Evolutionary conservation across 1,140 invertebrate genomes (phyloP), one percentile per base, ranked within the genome.

Genomic region (Dendrolimus punctatus): DNA sequence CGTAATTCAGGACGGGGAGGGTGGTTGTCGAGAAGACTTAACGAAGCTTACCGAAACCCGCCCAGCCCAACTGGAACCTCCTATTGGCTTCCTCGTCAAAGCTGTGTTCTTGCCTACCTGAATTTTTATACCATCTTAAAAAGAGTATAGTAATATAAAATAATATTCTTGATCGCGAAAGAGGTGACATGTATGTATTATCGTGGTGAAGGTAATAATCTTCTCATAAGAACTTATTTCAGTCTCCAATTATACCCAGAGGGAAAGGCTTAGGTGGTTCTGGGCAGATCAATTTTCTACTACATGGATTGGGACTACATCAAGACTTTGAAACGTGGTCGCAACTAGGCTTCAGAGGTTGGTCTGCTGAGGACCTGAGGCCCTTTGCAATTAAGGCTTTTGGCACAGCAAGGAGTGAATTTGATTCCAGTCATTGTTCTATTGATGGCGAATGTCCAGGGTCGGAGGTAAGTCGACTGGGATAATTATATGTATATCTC

Each of bases 191-290:
- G 1, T 23, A 23, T 23, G 23, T 23, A 23, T 23, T 23, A 23
- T 23, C 23, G 1, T 23, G 23, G 23, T 23, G 23, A 23, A 23
- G 23, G 3, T 23, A 23, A 23, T 23, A 2, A 45, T 8, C 5
- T n/a, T 45, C 1, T 10, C 43, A 6, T 45, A 6, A 8, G 6
- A 58, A 47, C 6, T 46, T 53, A 47, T 63, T 66, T 36, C 64
- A 91, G 89, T 87, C 80, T 49, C 91, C 92, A 76, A 88, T 88
- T 41, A 79, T 91, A 49, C 92, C 92, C 0, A 83, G 92, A 8
- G 92, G 92, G 6, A 92, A 91, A 75, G 92, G 92, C 5, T 68
- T 93, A 6, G 92, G 92, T 6, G 92, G 92, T 2, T 92, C 90
- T n/a, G 90, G 91, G 2, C 91, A 92, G 64, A 87, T 93, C 2